Percentiles rank a stretch among this genome's conserved stretches.
These are phyloP conservation scores for Megalurothrips usitatus DNA, from an alignment of 2,888 invertebrate species.

Conservation along the genomic window DNA sequence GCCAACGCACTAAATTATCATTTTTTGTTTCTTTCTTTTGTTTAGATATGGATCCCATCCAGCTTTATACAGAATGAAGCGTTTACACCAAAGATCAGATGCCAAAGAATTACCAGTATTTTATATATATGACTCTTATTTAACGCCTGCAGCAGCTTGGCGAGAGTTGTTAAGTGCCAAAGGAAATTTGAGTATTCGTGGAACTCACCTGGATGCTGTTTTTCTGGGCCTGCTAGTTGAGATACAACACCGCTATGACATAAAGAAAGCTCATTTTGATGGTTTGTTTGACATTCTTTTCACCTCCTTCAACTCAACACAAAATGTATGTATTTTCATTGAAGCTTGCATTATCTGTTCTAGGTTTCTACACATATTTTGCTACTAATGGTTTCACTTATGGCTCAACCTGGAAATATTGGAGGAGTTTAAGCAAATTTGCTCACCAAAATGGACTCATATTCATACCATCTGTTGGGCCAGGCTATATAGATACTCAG, in stretches of 20 bases:
- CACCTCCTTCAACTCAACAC: background rate
- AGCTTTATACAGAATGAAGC: slow-evolving; percentile 52
- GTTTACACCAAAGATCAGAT: slow-evolving; percentile 33
- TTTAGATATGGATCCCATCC: slow-evolving; percentile 51
- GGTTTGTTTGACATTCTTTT: slow-evolving; percentile 39
- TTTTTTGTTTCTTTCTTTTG: slow-evolving; percentile 33
- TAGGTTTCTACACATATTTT: slow-evolving; percentile 62
- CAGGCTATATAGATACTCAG: slow-evolving; percentile 64
- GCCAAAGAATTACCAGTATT: slow-evolving; percentile 52
- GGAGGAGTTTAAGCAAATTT: slow-evolving; percentile 48
- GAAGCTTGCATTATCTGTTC: slow-evolving; percentile 34
- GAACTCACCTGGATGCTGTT: slow-evolving; percentile 54
- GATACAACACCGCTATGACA: slow-evolving; percentile 51
- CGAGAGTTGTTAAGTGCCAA: slow-evolving; percentile 48
- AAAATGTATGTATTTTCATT: slow-evolving; percentile 35
- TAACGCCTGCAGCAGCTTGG: slow-evolving; percentile 53
- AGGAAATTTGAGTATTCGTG: slow-evolving; percentile 51
- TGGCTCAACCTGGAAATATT: slow-evolving; percentile 60
- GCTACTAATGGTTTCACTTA: slow-evolving; percentile 61
- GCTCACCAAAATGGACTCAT: slow-evolving; percentile 55
- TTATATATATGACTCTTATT: slow-evolving; percentile 62
- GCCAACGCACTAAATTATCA: no score
- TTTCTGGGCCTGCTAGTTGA: slow-evolving; percentile 58
- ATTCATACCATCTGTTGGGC: slow-evolving; percentile 65
- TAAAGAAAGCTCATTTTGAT: slow-evolving; percentile 53